Base-by-base conservation (phyloP, 1,140 invertebrate species). In the Drosophila tristis region DNA sequence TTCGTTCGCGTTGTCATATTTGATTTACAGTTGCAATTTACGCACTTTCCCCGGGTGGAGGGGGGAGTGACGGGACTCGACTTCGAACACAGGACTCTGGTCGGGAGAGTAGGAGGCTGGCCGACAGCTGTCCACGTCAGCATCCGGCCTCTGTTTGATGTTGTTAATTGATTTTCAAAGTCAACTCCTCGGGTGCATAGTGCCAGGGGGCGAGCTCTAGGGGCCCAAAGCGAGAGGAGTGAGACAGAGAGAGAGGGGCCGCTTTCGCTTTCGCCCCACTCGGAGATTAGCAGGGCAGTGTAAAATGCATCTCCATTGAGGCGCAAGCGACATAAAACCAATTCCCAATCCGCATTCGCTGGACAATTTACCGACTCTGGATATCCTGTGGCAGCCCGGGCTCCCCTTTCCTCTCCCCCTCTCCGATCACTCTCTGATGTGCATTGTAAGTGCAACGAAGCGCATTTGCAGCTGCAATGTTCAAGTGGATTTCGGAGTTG, bases 121-220 rank as follows among this genome's bases (percentile, higher is more conserved):
- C 76, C 62, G 65, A 89, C 82, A 89, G 84, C 84, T 89, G 84
- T 89, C 84, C 72, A 87, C 79, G 82, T 87, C 84, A 87, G 84
- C 80, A 78, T 78, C 55, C 72, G 74, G 84, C 86, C 77, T 89
- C 78, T 91, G 89, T 91, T 91, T 91, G 89, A 91, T 91, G 89
- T 91, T 91, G 89, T 91, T 91, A 91, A 91, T 91, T 91, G 89
- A 91, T 91, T 91, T 91, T 91, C 89, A 91, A 91, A 91, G 85
- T 91, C 90, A 82, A 85, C 68, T 62, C 15, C 35, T 39, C 35
- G 35, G 35, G 9, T 56, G 51, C 66, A 64, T 70, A 20, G 25
- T 35, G 45, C 26, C 35, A 13, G 31, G 43, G 43, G 42, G 23
- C 7, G 11, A 44, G 26, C 35, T 13, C 35, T 11, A 39, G 31